Evolutionary conservation across 2,113 vertebrate species (phyloP), one percentile per base, ranked within the genome.

Genomic region (Camelus bactrianus): DNA sequence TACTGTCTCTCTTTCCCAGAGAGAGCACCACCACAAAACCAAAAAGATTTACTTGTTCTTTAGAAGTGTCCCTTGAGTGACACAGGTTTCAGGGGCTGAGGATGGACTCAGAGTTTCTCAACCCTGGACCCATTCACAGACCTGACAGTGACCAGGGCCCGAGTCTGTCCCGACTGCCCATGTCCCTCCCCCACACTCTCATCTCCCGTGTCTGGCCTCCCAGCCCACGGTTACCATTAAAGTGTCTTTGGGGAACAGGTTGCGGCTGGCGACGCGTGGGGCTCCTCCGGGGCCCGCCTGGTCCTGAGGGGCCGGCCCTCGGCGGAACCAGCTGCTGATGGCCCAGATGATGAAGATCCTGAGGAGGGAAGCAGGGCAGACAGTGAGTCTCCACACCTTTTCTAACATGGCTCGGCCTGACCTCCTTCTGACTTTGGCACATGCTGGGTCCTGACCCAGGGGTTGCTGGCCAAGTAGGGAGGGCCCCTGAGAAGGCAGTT

Each of bases 281-380:
- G 98, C 98, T 42, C 99, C 99, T 0, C 99, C 98, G 0, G 99
- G 96, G 11, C 99, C 99, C 75, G 48, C 98, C 93, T 99, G 99
- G 97, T 99, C 99, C 97, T 99, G 99, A 6, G 99, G 99, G 46
- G 99, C 98, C 0, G 99, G 98, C 69, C 99, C 99, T 93, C 99
- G 98, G 54, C 99, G 99, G 97, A 99, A 99, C 99, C 99, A 99
- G 97, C 99, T 99, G 98, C 99, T 99, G 98, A 99, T 99, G 76
- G 99, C 99, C 99, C 99, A 99, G 98, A 99, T 99, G 98, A 99
- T 99, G 97, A 99, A 99, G 97, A 99, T 99, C 98, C 99, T 99
- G 86, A 0, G 38, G 70, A 26, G 60, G 17, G 32, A 24, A 92
- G 70, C 52, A 20, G 38, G 54, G 83, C 20, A 60, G 15, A 10